Evolutionary conservation across 2,888 invertebrate species (phyloP).

Genomic region (Drosophila nr. perissopoda): DNA sequence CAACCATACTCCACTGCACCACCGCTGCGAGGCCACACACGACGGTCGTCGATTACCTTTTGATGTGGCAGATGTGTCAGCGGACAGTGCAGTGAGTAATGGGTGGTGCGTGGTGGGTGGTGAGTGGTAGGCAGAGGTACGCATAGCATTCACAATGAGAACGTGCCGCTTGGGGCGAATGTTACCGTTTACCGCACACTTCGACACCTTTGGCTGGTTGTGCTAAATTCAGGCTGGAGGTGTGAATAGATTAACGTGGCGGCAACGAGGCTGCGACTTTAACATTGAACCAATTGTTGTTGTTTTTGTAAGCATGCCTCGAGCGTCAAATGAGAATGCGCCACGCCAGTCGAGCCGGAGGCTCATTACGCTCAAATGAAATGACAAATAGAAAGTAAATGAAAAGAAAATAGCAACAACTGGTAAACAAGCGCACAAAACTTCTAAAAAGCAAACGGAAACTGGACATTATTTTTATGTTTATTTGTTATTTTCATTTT

Average conservation of each 20-base stretch:
- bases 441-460: slow-evolving; percentile 65
- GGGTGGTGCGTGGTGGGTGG: background rate
- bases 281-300: slow-evolving; percentile 44
- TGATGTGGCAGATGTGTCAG: slow-evolving; percentile 64
- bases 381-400: slow-evolving; percentile 36
- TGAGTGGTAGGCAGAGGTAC: background rate
- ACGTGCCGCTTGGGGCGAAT: slow-evolving; percentile 71
- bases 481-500: slow-evolving; percentile 33
- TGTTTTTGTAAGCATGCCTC: slow-evolving; percentile 46
- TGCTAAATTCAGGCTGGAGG: slow-evolving; percentile 52
- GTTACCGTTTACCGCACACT: slow-evolving; percentile 70
- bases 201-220: slow-evolving; percentile 54
- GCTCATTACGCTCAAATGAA: slow-evolving; percentile 59
- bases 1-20: slow-evolving; percentile 1
- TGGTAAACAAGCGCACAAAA: slow-evolving; percentile 26
- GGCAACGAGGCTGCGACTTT: slow-evolving; percentile 34
- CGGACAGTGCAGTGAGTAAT: slow-evolving; percentile 16
- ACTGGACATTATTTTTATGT: slow-evolving; percentile 69
- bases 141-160: slow-evolving; percentile 39
- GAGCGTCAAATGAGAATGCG: slow-evolving; percentile 44
- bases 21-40: slow-evolving; percentile 34
- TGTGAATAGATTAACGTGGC: slow-evolving; percentile 80
- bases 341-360: slow-evolving; percentile 52
- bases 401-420: slow-evolving; percentile 6
- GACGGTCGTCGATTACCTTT: slow-evolving; percentile 70